Percentiles rank a stretch among this genome's conserved stretches.
phyloP scores from a whole-genome alignment of 1,140 invertebrate species.

The Micrasema minimum region DNA sequence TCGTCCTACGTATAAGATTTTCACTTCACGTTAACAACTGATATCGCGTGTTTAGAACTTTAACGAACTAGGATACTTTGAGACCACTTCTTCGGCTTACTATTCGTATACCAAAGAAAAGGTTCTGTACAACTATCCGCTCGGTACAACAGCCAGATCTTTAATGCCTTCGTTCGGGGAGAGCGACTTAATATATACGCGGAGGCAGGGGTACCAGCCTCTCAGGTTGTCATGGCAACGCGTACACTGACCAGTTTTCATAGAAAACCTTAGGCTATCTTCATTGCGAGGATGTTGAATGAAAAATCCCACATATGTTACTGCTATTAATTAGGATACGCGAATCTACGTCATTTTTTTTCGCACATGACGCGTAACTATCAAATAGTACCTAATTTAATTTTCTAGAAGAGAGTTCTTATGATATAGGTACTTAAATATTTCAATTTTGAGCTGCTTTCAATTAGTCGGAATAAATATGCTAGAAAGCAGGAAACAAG shows the following conservation, averaged over 20 bases:
- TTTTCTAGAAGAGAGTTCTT: no score
- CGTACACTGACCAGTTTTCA: conserved; percentile 22
- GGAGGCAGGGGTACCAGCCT: conserved; percentile 13
- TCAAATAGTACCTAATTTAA: no score
- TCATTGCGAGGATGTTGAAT: background rate
- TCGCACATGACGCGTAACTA: no score
- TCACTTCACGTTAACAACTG: conserved; percentile 42
- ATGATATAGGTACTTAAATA: no score
- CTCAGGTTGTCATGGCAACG: conserved; percentile 27
- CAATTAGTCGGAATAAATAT: no score
- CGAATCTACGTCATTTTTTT: no score
- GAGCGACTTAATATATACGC: conserved; percentile 36
- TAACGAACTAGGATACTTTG: conserved; percentile 50
- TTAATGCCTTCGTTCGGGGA: conserved; percentile 38
- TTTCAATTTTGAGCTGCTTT: no score
- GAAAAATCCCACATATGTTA: background rate
- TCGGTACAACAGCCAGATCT: conserved; percentile 46
- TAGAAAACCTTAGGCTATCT: no score
- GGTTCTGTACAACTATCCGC: conserved; percentile 45
- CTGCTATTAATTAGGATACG: no score
- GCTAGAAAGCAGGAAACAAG: no score
- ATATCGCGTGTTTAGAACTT: background rate
- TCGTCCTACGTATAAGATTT: conserved; percentile 38
- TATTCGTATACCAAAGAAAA: conserved; percentile 46
- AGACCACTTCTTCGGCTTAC: conserved; percentile 48